phyloP scores from a whole-genome alignment of 2,888 invertebrate genomes.

The Stenodema calcarata region DNA sequence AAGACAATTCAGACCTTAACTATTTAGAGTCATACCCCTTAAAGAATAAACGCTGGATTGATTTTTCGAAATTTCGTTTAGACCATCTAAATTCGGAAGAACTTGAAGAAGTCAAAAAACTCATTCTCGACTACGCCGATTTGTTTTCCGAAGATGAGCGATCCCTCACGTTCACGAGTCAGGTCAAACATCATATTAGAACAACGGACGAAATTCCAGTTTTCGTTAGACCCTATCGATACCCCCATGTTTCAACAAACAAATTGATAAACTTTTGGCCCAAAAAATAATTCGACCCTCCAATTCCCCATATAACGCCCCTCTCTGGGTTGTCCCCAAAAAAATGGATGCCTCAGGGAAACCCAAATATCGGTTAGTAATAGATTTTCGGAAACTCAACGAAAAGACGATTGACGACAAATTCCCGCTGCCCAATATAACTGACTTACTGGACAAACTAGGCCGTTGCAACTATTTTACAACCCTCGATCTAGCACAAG shows the following conservation, averaged over 20 bases:
- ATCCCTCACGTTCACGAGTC: neutral
- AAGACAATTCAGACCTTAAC: too few species aligned
- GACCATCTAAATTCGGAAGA: constrained; percentile 22
- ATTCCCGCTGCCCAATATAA: constrained; percentile 44
- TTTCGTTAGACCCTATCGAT: neutral
- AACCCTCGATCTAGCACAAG: constrained; percentile 55
- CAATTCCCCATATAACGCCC: neutral
- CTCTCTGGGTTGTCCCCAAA: constrained; percentile 27
- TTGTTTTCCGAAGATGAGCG: neutral
- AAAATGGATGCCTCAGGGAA: constrained; percentile 6
- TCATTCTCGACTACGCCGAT: neutral
- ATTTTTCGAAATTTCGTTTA: neutral
- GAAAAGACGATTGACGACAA: constrained; percentile 7
- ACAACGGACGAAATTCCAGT: constrained; percentile 20
- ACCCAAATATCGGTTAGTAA: constrained; percentile 7
- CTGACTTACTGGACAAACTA: constrained; percentile 52
- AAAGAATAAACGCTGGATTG: neutral
- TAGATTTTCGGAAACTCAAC: constrained; percentile 17
- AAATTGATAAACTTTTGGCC: neutral
- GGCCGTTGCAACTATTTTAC: constrained; percentile 55
- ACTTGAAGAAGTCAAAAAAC: neutral
- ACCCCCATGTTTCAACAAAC: neutral
- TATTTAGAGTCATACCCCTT: neutral
- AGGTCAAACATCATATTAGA: constrained; percentile 24
- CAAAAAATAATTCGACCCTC: neutral